A percentile compares a stretch with the other conserved stretches of the same genome.
These are phyloP conservation scores for Thysanoteuthis rhombus DNA, from an alignment of 2,888 invertebrate genomes.

Conservation along the genomic window DNA sequence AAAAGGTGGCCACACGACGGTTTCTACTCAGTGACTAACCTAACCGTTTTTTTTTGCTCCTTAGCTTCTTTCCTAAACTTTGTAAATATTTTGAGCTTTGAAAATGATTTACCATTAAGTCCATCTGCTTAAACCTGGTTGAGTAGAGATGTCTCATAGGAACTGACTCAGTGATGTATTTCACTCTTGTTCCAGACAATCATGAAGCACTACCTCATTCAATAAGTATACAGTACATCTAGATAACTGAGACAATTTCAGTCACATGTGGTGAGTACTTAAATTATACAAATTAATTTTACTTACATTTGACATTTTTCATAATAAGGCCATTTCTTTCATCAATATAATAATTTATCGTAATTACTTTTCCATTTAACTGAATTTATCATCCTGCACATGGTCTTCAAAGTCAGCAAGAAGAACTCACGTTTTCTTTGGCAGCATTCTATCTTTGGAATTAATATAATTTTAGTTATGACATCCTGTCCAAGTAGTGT, in stretches of 20 bases:
- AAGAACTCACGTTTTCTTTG: neutral
- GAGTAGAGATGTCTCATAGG: too few species aligned
- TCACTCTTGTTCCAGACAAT: neutral
- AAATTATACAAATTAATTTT: neutral
- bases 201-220: neutral
- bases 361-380: neutral
- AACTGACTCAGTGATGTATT: neutral
- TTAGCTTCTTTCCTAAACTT: too few species aligned
- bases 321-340: neutral
- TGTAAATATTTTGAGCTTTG: too few species aligned
- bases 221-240: neutral
- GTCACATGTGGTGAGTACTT: neutral
- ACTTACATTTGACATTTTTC: neutral
- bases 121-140: too few species aligned
- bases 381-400: neutral
- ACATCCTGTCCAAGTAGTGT: neutral
- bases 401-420: neutral
- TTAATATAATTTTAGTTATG: slow-evolving; percentile 12
- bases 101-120: too few species aligned
- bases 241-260: too few species aligned
- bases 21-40: too few species aligned
- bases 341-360: neutral
- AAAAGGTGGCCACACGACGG: too few species aligned
- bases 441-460: neutral
- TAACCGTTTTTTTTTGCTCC: too few species aligned